phyloP scores from a whole-genome alignment of 2,113 vertebrate species.

The Suricata suricatta region DNA sequence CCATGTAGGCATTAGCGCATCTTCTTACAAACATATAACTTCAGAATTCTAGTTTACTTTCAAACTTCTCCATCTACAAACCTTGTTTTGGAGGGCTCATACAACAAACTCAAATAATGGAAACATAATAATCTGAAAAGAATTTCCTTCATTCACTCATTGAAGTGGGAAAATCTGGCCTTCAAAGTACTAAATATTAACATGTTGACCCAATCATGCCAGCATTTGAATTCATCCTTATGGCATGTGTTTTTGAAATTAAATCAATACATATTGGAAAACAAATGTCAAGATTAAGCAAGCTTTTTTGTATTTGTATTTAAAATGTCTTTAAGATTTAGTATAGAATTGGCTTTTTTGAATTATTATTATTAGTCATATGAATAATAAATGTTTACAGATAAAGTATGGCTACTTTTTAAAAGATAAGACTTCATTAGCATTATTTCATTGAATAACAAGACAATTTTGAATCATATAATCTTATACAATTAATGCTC shows the following conservation, averaged over 20 bases:
- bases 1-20: neutral
- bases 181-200: neutral
- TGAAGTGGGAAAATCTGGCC: neutral
- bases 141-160: neutral
- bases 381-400: neutral
- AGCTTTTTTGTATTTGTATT: neutral
- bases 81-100: neutral
- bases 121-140: neutral
- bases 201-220: neutral
- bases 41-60: neutral
- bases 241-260: neutral
- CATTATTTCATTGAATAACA: conserved; percentile 15
- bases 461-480: neutral
- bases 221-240: neutral
- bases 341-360: neutral
- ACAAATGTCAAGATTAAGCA: neutral
- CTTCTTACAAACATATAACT: neutral
- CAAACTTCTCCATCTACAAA: conserved; percentile 24
- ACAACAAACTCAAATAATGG: conserved; percentile 38
- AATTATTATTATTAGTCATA: neutral
- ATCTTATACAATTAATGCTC: neutral
- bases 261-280: neutral
- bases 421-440: neutral
- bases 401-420: neutral
- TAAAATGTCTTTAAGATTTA: neutral